Conservation (phyloP, 1,140 invertebrate species). For the Protaetia brevitarsis region DNA sequence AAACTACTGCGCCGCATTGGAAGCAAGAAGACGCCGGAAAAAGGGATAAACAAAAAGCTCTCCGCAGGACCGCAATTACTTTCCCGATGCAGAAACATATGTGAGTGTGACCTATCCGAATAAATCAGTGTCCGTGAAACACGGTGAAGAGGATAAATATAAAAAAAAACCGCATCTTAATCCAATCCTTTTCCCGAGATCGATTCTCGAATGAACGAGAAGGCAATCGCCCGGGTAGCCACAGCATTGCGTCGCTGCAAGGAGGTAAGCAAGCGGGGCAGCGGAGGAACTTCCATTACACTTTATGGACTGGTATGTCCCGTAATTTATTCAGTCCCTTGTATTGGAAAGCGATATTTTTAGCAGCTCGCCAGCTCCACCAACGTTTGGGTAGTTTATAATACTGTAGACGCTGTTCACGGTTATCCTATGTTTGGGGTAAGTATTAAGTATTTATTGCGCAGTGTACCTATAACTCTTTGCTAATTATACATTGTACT, state of each 20-base stretch:
- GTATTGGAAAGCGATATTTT: background rate
- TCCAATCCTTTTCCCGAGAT: slow-evolving; percentile 25
- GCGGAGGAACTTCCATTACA: slow-evolving; percentile 6
- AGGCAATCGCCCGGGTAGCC: slow-evolving; percentile 8
- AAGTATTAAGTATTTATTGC: too few species aligned
- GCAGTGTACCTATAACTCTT: too few species aligned
- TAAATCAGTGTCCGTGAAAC: background rate
- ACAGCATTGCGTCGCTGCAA: background rate
- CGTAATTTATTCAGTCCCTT: slow-evolving; percentile 25
- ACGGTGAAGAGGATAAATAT: slow-evolving; percentile 15
- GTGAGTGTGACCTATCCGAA: background rate
- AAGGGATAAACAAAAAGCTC: background rate
- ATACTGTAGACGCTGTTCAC: too few species aligned
- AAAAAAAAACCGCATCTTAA: slow-evolving; percentile 27
- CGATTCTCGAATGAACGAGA: slow-evolving; percentile 18
- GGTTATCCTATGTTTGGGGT: too few species aligned
- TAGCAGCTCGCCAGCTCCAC: background rate
- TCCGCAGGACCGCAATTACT: background rate
- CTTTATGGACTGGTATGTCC: slow-evolving; percentile 9
- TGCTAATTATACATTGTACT: too few species aligned
- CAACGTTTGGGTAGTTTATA: too few species aligned
- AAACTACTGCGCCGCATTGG: background rate
- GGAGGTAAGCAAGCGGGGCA: too few species aligned
- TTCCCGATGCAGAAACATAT: background rate
- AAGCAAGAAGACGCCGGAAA: background rate